Evolutionary conservation across 1,140 invertebrate genomes (phyloP).

Genomic region (Caenorhabditis briggsae): DNA sequence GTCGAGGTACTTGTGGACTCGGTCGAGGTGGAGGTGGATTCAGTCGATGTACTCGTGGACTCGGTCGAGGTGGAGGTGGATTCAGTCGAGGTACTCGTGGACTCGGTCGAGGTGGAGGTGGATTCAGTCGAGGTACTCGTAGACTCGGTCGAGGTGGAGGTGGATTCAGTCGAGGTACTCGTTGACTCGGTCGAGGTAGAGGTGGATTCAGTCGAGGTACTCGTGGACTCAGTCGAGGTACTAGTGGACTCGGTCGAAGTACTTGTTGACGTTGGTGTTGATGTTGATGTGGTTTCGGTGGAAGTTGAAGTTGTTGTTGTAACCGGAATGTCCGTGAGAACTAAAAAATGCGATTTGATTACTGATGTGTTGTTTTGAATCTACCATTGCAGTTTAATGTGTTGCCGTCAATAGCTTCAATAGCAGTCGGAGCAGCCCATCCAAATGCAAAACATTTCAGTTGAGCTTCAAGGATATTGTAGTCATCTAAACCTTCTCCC

Average conservation of each 20-base stretch:
- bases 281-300: neutral
- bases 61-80: neutral
- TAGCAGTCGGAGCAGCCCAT: neutral
- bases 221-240: conserved; percentile 3
- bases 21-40: neutral
- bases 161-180: neutral
- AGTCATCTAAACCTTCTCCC: neutral
- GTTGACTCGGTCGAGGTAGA: neutral
- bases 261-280: neutral
- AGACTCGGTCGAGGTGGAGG: neutral
- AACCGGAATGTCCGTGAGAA: conserved; percentile 25
- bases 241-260: neutral
- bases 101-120: neutral
- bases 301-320: conserved; percentile 38
- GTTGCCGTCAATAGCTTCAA: conserved; percentile 1
- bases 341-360: neutral
- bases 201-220: neutral
- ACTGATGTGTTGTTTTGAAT: neutral
- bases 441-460: conserved; percentile 43
- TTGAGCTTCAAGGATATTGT: conserved; percentile 33
- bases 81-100: neutral
- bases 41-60: neutral
- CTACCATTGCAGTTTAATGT: conserved; percentile 11
- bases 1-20: conserved; percentile 12
- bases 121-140: neutral